Evolutionary conservation across 2,888 invertebrate genomes (phyloP).

Genomic region (Phyllotreta striolata): DNA sequence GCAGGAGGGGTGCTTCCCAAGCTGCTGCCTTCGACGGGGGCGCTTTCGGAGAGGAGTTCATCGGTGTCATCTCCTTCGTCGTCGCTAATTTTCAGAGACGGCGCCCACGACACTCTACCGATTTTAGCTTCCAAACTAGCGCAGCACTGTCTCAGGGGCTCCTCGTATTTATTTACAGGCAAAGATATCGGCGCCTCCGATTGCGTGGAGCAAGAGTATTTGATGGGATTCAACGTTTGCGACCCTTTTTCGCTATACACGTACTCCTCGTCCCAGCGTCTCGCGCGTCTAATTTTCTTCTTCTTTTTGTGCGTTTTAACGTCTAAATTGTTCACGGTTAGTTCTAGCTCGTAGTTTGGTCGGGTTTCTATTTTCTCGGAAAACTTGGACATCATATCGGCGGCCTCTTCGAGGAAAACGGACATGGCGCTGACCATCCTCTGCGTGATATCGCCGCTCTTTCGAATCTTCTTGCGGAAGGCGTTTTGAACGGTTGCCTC

Average conservation of each 20-base stretch:
- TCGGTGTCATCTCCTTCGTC: constrained; percentile 28
- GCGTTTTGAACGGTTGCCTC: constrained; percentile 34
- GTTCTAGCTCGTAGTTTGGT: constrained; percentile 54
- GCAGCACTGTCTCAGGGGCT: constrained; percentile 56
- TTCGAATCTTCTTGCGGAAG: constrained; percentile 47
- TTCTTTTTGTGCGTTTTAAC: constrained; percentile 41
- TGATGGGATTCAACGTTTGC: constrained; percentile 46
- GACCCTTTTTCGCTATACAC: constrained; percentile 33
- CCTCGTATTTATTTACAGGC: constrained; percentile 57
- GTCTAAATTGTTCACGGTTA: constrained; percentile 52
- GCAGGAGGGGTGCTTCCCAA: constrained; percentile 55
- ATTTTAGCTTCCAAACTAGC: constrained; percentile 56
- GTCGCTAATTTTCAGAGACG: neutral
- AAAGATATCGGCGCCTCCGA: constrained; percentile 41
- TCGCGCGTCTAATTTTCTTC: constrained; percentile 25
- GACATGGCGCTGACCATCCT: constrained; percentile 58
- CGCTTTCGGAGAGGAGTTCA: constrained; percentile 22
- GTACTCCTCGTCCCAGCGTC: constrained; percentile 6
- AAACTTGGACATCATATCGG: constrained; percentile 56
- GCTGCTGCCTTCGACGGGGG: constrained; percentile 51
- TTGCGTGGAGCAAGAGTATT: constrained; percentile 39
- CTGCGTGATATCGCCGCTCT: constrained; percentile 48
- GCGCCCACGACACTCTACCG: constrained; percentile 35
- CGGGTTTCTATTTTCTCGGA: constrained; percentile 23
- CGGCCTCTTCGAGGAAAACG: constrained; percentile 60